These are phyloP conservation scores for Charanyca ferruginea DNA, from an alignment of 2,888 invertebrate species.

Conservation along the genomic window DNA sequence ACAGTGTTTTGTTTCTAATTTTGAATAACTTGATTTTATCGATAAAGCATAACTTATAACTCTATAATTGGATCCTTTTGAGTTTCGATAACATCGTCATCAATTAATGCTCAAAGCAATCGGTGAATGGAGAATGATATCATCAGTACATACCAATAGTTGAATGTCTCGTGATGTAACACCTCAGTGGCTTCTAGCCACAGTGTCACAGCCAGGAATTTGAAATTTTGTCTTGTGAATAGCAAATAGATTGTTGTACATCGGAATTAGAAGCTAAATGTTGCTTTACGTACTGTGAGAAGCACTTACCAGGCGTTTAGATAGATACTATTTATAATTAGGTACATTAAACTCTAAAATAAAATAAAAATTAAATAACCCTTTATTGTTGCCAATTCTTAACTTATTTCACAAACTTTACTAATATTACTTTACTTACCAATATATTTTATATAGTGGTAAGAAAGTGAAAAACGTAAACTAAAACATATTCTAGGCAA, in stretches of 20 bases:
- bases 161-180: conserved; percentile 38
- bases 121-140: conserved; percentile 46
- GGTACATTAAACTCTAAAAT: too few species aligned
- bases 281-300: background rate
- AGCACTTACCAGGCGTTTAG: background rate
- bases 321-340: too few species aligned
- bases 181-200: conserved; percentile 21
- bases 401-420: too few species aligned
- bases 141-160: conserved; percentile 38
- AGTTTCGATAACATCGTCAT: background rate
- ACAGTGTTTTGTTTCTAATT: too few species aligned
- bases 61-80: background rate
- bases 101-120: background rate
- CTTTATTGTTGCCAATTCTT: too few species aligned
- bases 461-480: too few species aligned
- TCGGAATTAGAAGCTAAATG: conserved; percentile 6
- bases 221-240: conserved; percentile 46
- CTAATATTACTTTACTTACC: too few species aligned
- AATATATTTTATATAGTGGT: too few species aligned
- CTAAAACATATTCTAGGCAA: too few species aligned
- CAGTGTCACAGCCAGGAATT: conserved; percentile 45
- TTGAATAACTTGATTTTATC: too few species aligned
- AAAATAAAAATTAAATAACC: too few species aligned
- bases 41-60: too few species aligned
- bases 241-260: conserved; percentile 37